These are phyloP conservation scores for Litoditis marina DNA, from an alignment of 2,888 invertebrate genomes.

Conservation along the genomic window DNA sequence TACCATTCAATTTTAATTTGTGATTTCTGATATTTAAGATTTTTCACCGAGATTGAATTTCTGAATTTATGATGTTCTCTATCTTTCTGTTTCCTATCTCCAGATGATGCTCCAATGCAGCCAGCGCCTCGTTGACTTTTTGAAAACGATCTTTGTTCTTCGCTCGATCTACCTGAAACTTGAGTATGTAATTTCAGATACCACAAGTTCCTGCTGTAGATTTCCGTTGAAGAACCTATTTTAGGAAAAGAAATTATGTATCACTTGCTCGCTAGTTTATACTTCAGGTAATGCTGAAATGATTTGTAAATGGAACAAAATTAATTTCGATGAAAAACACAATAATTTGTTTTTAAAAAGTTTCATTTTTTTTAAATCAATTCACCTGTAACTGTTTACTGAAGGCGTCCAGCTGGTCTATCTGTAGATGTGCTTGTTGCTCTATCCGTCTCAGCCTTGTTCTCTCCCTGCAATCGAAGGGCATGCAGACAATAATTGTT, in stretches of 20 bases:
- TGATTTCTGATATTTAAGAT: no score
- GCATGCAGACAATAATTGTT: no score
- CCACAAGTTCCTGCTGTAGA: no score
- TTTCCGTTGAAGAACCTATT: no score
- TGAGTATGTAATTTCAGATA: no score
- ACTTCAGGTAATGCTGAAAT: no score
- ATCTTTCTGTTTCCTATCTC: constrained; percentile 58
- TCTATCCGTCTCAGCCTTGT: constrained; percentile 36
- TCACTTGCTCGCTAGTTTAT: no score
- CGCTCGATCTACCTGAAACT: constrained; percentile 41
- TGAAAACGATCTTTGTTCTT: constrained; percentile 57
- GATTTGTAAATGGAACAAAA: no score
- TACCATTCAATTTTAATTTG: no score
- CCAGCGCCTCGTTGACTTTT: constrained; percentile 58
- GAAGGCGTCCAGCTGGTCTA: no score
- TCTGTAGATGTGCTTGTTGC: no score
- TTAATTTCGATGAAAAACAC: constrained; percentile 14
- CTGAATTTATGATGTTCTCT: constrained; percentile 48
- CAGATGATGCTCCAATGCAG: constrained; percentile 56
- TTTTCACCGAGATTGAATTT: constrained; percentile 41
- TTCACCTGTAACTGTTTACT: constrained; percentile 28
- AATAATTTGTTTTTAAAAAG: constrained; percentile 31
- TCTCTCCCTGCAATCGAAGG: constrained; percentile 2
- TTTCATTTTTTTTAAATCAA: constrained; percentile 41
- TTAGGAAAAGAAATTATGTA: no score